These are phyloP conservation scores for Gadus macrocephalus DNA, from an alignment of 2,113 vertebrate genomes.

Conservation along the genomic window DNA sequence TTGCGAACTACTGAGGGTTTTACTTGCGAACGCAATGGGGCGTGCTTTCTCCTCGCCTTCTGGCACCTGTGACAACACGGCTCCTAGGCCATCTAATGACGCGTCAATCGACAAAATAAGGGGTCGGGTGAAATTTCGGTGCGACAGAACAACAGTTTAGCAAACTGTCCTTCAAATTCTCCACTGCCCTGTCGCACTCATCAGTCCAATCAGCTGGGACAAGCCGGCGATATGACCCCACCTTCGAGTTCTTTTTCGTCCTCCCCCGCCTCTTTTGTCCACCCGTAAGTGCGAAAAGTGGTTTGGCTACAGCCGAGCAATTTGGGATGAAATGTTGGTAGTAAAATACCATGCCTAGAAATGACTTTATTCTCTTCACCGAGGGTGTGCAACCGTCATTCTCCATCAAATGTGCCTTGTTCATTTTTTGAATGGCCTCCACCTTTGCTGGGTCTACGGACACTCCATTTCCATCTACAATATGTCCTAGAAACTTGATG, in stretches of 20 bases:
- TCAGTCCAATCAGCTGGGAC: not conserved
- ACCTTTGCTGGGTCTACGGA: not conserved
- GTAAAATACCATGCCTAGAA: not conserved
- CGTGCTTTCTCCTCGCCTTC: slow-evolving; percentile 9
- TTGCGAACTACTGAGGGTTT: slow-evolving; percentile 5
- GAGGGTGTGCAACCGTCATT: not conserved
- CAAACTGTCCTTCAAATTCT: not conserved
- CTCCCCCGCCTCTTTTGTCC: not conserved
- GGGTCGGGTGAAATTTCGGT: slow-evolving; percentile 4
- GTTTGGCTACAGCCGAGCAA: not conserved
- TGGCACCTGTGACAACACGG: slow-evolving; percentile 9
- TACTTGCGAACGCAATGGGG: slow-evolving; percentile 10
- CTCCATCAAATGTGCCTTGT: not conserved
- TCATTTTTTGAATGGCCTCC: not conserved
- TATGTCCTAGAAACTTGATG: not conserved
- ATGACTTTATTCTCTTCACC: not conserved
- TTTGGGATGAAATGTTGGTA: slow-evolving; percentile 5
- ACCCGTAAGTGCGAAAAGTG: not conserved
- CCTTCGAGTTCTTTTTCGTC: too few species aligned
- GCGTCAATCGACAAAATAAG: slow-evolving; percentile 7
- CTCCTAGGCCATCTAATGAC: slow-evolving; percentile 4
- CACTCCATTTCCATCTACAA: not conserved
- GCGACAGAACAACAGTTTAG: slow-evolving; percentile 6
- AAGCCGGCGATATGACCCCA: not conserved
- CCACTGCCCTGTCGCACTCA: not conserved